Evolutionary conservation across 2,888 invertebrate genomes (phyloP).

Genomic region (Drymonia ruficornis): DNA sequence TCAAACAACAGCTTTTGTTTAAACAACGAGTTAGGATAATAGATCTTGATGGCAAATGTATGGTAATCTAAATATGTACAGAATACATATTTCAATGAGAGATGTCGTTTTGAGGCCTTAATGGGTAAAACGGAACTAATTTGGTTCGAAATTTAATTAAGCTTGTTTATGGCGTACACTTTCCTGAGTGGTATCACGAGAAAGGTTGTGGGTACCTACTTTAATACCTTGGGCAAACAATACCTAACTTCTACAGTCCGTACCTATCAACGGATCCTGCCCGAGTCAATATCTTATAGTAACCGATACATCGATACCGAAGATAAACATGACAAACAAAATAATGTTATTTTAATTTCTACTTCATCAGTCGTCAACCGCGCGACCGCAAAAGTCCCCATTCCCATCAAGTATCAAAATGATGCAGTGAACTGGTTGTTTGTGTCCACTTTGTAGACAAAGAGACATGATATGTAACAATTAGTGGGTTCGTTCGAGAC

Average conservation of each 20-base stretch:
- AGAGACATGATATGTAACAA: constrained; percentile 39
- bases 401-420: constrained; percentile 6
- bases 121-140: background rate
- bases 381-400: constrained; percentile 6
- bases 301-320: background rate
- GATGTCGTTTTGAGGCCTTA: constrained; percentile 13
- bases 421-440: background rate
- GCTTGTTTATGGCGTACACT: no score
- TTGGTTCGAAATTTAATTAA: background rate
- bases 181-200: background rate
- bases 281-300: background rate
- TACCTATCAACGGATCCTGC: background rate
- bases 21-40: constrained; percentile 36
- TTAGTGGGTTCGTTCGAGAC: constrained; percentile 49
- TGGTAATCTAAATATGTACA: constrained; percentile 15
- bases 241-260: no score
- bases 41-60: constrained; percentile 37
- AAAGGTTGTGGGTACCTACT: background rate
- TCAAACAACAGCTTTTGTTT: constrained; percentile 46
- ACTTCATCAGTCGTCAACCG: background rate
- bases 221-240: background rate
- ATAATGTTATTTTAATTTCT: background rate
- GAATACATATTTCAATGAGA: constrained; percentile 15
- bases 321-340: constrained; percentile 2
- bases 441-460: constrained; percentile 20